Evolutionary conservation across 2,797 vertebrate genomes (phyloP).

Genomic region (Chrosomus eos): DNA sequence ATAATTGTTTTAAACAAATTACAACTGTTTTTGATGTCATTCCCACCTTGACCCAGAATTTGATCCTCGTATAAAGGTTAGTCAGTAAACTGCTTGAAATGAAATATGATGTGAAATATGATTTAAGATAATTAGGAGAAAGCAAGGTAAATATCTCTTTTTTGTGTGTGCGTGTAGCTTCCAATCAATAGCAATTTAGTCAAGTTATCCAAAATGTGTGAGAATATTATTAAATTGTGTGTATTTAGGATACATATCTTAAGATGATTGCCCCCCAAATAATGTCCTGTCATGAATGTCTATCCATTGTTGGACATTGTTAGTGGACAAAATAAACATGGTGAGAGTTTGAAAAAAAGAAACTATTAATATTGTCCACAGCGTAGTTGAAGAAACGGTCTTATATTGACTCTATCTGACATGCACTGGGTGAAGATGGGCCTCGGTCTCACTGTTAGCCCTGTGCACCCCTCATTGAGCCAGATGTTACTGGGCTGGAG

Average conservation of each 20-base stretch:
- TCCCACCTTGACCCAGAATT: too few species aligned
- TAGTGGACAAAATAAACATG: not conserved
- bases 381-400: not conserved
- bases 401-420: not conserved
- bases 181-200: too few species aligned
- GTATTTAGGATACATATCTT: not conserved
- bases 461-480: constrained; percentile 8
- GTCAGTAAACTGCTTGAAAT: too few species aligned
- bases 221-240: not conserved
- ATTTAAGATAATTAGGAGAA: too few species aligned
- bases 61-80: too few species aligned
- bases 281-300: not conserved
- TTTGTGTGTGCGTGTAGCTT: too few species aligned
- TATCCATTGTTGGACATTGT: not conserved
- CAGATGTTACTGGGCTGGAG: constrained; percentile 61
- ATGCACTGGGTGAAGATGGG: not conserved
- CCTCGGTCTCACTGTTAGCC: not conserved
- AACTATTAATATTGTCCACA: not conserved
- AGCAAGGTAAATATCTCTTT: too few species aligned
- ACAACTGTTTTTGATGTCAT: too few species aligned
- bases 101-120: too few species aligned
- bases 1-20: too few species aligned
- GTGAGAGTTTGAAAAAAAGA: not conserved
- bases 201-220: not conserved
- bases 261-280: not conserved